Evolutionary conservation across 2,797 vertebrate genomes (phyloP), one percentile per base, ranked within the genome.

Genomic region (Mycteria americana): DNA sequence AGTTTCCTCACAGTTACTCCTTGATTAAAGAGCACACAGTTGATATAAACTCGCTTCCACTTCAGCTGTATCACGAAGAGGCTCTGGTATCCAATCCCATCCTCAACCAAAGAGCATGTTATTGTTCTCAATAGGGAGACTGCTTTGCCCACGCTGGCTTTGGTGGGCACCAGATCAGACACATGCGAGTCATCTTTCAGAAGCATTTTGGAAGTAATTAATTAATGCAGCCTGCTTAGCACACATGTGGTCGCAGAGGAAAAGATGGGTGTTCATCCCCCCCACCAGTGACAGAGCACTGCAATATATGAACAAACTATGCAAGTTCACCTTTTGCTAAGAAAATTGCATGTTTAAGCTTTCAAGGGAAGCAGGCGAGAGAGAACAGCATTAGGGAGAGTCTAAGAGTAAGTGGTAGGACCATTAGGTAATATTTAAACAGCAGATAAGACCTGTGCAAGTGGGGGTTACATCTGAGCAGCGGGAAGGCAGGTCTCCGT

Each of bases 101-200:
- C n/a, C 45, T 80, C 46, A 77, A 37, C 0, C 6, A 51, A 85
- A 57, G 37, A 37, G 37, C 37, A 37, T 1, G 7, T 7, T 37
- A n/a, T 3, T 62, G 35, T 13, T 57, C 3, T 35, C 24, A 62
- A 14, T 3, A 50, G 41, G 9, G 77, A 70, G 75, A 64, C 9
- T 53, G 14, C 35, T 57, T 79, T 64, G 30, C 21, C 33, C 18
- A 13, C 33, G 7, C 23, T 64, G 56, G 17, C 30, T 51, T 53
- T 13, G 21, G 14, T 12, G 43, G 33, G 53, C 48, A 65, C 4
- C n/a, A 18, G 13, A 53, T 31, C 35, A 79, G 48, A 73, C 10
- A 48, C 22, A 21, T 0, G 0, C 0, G 0, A 43, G 6, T 35
- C 28, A 60, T 11, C 12, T 30, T 75, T 57, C n/a, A 27, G 41